Base-by-base conservation (phyloP, 1,140 invertebrate species). In the Drosophila yakuba region DNA sequence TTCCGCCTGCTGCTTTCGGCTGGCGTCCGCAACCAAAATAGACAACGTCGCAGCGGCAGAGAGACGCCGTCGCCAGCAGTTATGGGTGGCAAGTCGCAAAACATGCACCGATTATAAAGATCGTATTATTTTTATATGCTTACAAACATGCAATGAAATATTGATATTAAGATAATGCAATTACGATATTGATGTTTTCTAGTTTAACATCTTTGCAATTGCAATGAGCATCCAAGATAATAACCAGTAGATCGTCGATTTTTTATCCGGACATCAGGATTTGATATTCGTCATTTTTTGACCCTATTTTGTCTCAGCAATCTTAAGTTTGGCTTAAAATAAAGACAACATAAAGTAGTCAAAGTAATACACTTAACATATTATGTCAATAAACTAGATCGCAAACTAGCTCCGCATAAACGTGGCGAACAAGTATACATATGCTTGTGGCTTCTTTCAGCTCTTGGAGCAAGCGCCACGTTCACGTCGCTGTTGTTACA, bases 11-110 rank as follows among this genome's bases (percentile, higher is more conserved):
- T 71, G 55, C 73, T 68, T 68, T 60, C 57, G 64, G 79, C 75
- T 74, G 85, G 83, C 83, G 66, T 74, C 74, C 75, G 75, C 78
- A 88, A 80, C 83, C 71, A 88, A 86, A 86, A 86, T 86, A 86
- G 83, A 83, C 75, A 79, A 66, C 78, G 67, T 64, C 61, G 71
- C 52, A 72, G 59, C 62, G 77, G 63, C 63, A 28, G 25, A 36
- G 17, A 48, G 39, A 15, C 62, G 32, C 17, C 17, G 38, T 45
- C 55, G 28, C 25, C n/a, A 58, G 20, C 47, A 54, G 43, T 52
- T 43, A 75, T 75, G 73, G 51, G 44, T 41, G 39, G 41, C n/a
- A 57, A 51, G 28, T 20, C 43, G 43, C 43, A 11, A 45, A 14
- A 5, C 14, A 14, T 39, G 38, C 32, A 32, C 32, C 7, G 32